Evolutionary conservation across 2,113 vertebrate genomes (phyloP).

Genomic region (Carassius gibelio): DNA sequence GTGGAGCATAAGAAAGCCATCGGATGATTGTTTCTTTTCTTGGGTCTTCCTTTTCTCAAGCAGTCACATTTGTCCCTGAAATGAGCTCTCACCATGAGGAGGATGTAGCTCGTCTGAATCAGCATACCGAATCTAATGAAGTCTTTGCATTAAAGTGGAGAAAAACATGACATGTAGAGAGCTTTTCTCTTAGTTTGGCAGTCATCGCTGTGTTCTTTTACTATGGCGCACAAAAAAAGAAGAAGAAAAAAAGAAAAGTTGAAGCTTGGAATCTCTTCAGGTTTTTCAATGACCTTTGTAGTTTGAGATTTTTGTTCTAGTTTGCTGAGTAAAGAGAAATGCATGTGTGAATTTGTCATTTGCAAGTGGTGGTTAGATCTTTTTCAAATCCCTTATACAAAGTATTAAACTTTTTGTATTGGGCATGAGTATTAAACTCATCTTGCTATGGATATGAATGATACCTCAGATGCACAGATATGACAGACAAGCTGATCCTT

Average conservation of each 20-base stretch:
- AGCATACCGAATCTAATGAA: not conserved
- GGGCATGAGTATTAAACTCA: not conserved
- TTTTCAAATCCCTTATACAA: not conserved
- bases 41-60: not conserved
- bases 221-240: not conserved
- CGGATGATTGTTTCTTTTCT: slow-evolving; percentile 22
- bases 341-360: not conserved
- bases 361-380: no score
- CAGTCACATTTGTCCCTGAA: not conserved
- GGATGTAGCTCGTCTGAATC: slow-evolving; percentile 24
- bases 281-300: not conserved
- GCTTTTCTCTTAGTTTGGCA: not conserved
- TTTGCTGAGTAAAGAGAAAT: not conserved
- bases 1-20: not conserved
- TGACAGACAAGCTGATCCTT: not conserved
- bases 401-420: not conserved
- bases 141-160: slow-evolving; percentile 23
- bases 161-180: not conserved
- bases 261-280: not conserved
- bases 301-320: slow-evolving; percentile 1
- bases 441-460: not conserved
- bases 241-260: not conserved
- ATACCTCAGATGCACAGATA: not conserved
- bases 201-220: not conserved
- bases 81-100: slow-evolving; percentile 21